A percentile compares a stretch with the other conserved stretches of the same genome.
These are phyloP conservation scores for Lepidurus packardi DNA, from an alignment of 1,140 invertebrate genomes.

Conservation along the genomic window DNA sequence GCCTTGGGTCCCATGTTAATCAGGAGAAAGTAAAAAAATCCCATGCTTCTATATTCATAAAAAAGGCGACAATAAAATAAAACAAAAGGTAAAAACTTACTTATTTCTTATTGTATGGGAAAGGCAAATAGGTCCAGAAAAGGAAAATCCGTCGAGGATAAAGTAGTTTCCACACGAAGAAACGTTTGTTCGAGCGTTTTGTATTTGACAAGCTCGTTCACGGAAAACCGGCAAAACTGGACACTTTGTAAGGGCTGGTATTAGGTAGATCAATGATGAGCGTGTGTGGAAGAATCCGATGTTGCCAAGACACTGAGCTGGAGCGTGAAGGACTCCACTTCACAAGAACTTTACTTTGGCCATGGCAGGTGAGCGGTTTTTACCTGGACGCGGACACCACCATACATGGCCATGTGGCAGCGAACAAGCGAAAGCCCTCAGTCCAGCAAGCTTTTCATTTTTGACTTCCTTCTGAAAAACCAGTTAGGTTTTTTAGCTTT, in stretches of 20 bases:
- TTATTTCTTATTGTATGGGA: no score
- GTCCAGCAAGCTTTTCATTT: not conserved
- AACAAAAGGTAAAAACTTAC: no score
- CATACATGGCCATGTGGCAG: slow-evolving; percentile 14
- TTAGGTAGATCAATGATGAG: not conserved
- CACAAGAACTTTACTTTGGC: not conserved
- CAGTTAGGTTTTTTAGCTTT: not conserved
- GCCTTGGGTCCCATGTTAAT: not conserved
- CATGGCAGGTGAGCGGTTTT: not conserved
- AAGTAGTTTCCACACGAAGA: no score
- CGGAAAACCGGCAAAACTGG: not conserved
- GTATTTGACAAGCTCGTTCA: no score
- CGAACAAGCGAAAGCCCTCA: not conserved
- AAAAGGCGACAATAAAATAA: no score
- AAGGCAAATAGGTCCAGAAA: no score
- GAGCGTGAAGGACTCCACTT: slow-evolving; percentile 14
- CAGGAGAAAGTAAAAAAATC: not conserved
- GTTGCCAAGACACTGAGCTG: slow-evolving; percentile 20
- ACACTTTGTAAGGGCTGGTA: not conserved
- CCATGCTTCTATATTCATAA: no score
- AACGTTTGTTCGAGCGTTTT: no score
- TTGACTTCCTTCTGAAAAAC: not conserved
- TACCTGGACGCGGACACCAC: not conserved
- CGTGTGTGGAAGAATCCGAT: not conserved
- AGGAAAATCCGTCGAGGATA: no score